Percentiles rank a stretch among this genome's conserved stretches.
phyloP scores from a whole-genome alignment of 2,888 invertebrate genomes.

The Phlogophora meticulosa region DNA sequence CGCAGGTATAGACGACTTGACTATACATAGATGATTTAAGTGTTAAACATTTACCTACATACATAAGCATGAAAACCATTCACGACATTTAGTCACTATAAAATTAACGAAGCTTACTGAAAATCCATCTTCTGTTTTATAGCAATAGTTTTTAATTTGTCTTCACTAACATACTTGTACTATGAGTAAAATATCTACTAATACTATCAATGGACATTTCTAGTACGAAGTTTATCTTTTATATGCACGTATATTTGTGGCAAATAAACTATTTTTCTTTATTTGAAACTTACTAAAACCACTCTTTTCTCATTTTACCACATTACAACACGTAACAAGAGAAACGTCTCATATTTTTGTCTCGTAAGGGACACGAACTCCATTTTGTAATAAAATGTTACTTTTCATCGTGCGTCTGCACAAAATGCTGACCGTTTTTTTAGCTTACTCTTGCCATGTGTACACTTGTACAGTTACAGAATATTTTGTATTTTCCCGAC shows the following conservation, averaged over 20 bases:
- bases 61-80: neutral
- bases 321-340: no score
- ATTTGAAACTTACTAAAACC: no score
- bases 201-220: no score
- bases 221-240: no score
- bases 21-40: neutral
- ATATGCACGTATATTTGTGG: no score
- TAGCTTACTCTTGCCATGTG: constrained; percentile 17
- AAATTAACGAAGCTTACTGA: neutral
- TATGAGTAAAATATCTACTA: no score
- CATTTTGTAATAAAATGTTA: constrained; percentile 58
- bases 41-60: neutral
- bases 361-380: constrained; percentile 42
- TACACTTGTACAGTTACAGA: constrained; percentile 28
- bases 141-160: no score
- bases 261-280: no score
- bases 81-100: neutral
- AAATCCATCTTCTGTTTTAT: no score
- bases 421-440: constrained; percentile 32
- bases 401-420: constrained; percentile 54
- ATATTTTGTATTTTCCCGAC: constrained; percentile 50
- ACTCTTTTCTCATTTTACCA: no score
- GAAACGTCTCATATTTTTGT: constrained; percentile 41
- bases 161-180: no score
- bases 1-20: no score